Evolutionary conservation across 2,888 invertebrate genomes (phyloP).

Genomic region (Drosophila vallismaia): DNA sequence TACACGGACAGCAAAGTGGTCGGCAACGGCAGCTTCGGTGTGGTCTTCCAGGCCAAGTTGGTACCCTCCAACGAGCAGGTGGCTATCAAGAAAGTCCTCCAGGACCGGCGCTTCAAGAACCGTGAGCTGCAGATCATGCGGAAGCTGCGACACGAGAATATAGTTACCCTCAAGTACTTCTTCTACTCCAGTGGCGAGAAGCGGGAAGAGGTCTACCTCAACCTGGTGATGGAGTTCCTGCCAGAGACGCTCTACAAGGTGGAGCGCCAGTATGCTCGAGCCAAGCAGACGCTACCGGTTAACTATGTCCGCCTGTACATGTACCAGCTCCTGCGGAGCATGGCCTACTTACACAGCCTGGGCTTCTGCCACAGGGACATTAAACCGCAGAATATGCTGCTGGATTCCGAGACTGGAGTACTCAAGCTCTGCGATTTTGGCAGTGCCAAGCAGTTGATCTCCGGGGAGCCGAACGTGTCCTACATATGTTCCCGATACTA

Average conservation of each 20-base stretch:
- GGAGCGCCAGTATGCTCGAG: slow-evolving; percentile 99
- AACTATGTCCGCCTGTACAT: slow-evolving; percentile 99
- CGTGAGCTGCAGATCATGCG: slow-evolving; percentile 99
- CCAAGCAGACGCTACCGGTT: slow-evolving; percentile 99
- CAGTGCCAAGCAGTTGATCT: slow-evolving; percentile 97
- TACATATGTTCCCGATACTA: slow-evolving; percentile 99
- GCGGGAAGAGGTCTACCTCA: slow-evolving; percentile 99
- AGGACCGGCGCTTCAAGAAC: slow-evolving; percentile 99
- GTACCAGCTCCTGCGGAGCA: slow-evolving; percentile 99
- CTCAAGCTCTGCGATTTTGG: slow-evolving; percentile 99
- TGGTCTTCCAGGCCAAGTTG: slow-evolving; percentile 99
- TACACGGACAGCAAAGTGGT: slow-evolving; percentile 99
- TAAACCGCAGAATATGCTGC: slow-evolving; percentile 98
- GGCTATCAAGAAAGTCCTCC: slow-evolving; percentile 99
- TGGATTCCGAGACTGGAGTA: slow-evolving; percentile 98
- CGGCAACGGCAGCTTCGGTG: slow-evolving; percentile 99
- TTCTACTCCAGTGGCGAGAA: slow-evolving; percentile 99
- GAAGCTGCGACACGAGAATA: slow-evolving; percentile 99
- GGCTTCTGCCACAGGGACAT: slow-evolving; percentile 99
- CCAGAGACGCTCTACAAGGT: slow-evolving; percentile 99
- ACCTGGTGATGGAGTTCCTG: slow-evolving; percentile 99
- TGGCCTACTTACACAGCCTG: slow-evolving; percentile 99
- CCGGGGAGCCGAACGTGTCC: slow-evolving; percentile 98
- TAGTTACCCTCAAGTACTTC: slow-evolving; percentile 99
- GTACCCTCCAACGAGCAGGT: slow-evolving; percentile 98